phyloP scores from a whole-genome alignment of 1,140 invertebrate genomes.

The Nymphalis io region DNA sequence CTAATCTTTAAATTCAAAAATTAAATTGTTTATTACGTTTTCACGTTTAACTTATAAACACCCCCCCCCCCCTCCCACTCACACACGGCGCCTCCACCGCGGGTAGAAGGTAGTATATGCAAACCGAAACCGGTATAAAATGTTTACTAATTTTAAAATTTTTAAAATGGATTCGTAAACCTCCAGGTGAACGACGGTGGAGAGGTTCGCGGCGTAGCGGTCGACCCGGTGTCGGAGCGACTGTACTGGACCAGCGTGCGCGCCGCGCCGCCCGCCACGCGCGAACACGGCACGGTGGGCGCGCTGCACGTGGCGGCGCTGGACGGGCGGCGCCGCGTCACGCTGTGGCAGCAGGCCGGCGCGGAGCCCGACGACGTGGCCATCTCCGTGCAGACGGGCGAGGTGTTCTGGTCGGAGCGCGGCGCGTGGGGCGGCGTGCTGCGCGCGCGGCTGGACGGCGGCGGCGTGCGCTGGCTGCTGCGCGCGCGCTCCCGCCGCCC shows the following conservation, averaged over 20 bases:
- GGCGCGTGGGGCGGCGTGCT: slow-evolving; percentile 43
- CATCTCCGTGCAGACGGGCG: slow-evolving; percentile 47
- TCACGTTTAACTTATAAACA: too few species aligned
- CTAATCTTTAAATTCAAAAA: too few species aligned
- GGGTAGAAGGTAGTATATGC: too few species aligned
- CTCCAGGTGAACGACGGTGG: slow-evolving; percentile 67
- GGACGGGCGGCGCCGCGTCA: slow-evolving; percentile 54
- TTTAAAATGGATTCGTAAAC: too few species aligned
- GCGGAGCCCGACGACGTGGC: slow-evolving; percentile 59
- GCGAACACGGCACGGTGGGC: slow-evolving; percentile 33
- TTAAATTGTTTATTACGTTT: too few species aligned
- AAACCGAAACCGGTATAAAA: too few species aligned
- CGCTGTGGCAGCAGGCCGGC: slow-evolving; percentile 40
- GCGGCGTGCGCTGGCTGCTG: slow-evolving; percentile 37
- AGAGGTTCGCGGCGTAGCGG: slow-evolving; percentile 86
- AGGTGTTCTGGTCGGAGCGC: slow-evolving; percentile 58
- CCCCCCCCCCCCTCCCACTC: too few species aligned
- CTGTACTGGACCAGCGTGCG: slow-evolving; percentile 24
- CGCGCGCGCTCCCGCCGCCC: slow-evolving; percentile 75
- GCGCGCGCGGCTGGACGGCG: slow-evolving; percentile 43
- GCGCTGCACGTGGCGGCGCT: slow-evolving; percentile 43
- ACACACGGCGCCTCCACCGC: too few species aligned
- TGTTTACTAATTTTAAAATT: too few species aligned
- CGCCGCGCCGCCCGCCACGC: slow-evolving; percentile 45
- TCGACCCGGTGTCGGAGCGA: slow-evolving; percentile 11